A percentile compares a stretch with the other conserved stretches of the same genome.
phyloP scores from a whole-genome alignment of 2,797 vertebrate genomes.

The Pangasius djambal region DNA sequence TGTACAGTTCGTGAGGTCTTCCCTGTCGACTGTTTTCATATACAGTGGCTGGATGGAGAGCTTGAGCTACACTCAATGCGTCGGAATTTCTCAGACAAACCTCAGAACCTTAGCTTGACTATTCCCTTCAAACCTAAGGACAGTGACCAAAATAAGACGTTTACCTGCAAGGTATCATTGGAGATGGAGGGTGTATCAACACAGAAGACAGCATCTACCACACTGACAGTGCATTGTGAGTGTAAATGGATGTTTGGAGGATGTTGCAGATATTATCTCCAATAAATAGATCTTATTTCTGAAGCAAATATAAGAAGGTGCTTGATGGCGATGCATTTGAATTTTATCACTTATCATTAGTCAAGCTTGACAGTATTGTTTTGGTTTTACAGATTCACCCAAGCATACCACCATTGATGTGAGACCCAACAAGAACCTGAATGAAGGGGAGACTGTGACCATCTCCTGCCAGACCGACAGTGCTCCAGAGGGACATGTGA shows the following conservation, averaged over 20 bases:
- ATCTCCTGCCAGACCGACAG: slow-evolving; percentile 79
- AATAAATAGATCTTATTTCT: not conserved
- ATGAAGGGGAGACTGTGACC: slow-evolving; percentile 78
- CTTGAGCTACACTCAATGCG: not conserved
- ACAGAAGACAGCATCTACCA: slow-evolving; percentile 60
- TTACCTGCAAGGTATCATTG: slow-evolving; percentile 79
- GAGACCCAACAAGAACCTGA: slow-evolving; percentile 69
- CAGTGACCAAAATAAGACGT: slow-evolving; percentile 66
- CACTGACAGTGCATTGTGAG: slow-evolving; percentile 81
- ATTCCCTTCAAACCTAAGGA: slow-evolving; percentile 56
- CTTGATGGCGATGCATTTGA: not conserved
- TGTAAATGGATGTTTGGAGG: slow-evolving; percentile 40
- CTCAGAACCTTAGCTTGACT: slow-evolving; percentile 67
- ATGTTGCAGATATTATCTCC: not conserved
- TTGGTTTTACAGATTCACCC: slow-evolving; percentile 61
- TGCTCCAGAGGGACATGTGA: slow-evolving; percentile 71
- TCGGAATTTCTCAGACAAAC: slow-evolving; percentile 57
- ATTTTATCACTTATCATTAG: not conserved
- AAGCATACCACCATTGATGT: slow-evolving; percentile 68
- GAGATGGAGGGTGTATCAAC: slow-evolving; percentile 49
- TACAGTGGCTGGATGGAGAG: slow-evolving; percentile 71
- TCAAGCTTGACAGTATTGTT: not conserved
- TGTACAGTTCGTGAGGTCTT: slow-evolving; percentile 78
- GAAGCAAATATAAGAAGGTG: not conserved
- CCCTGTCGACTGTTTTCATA: slow-evolving; percentile 70